These are phyloP conservation scores for Myripristis jacobus DNA, from an alignment of 2,797 vertebrate species.

Conservation along the genomic window DNA sequence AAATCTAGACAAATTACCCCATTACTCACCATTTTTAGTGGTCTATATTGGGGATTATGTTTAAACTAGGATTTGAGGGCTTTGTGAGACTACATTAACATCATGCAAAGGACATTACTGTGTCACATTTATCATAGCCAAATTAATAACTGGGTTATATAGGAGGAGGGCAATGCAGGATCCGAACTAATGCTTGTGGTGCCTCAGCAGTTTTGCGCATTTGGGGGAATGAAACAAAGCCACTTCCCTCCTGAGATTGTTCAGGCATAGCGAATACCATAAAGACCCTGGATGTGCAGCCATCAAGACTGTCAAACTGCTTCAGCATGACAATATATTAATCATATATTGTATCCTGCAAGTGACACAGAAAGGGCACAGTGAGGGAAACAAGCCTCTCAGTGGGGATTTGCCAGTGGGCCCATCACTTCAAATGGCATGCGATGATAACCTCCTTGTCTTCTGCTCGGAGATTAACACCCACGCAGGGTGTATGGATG, in stretches of 20 bases:
- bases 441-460: constrained; percentile 70
- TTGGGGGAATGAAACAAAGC: not conserved
- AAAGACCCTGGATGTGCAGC: constrained; percentile 37
- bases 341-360: constrained; percentile 51
- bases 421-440: constrained; percentile 56
- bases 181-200: not conserved
- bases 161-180: not conserved
- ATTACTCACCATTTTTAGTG: constrained; percentile 50
- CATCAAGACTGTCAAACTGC: constrained; percentile 37
- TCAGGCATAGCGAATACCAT: not conserved
- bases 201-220: too few species aligned
- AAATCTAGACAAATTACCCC: constrained; percentile 42
- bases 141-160: not conserved
- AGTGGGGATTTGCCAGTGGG: constrained; percentile 56
- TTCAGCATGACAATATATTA: constrained; percentile 54
- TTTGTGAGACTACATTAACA: not conserved
- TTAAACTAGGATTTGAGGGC: not conserved
- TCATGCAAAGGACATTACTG: constrained; percentile 7
- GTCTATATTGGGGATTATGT: constrained; percentile 36
- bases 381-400: constrained; percentile 50
- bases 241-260: not conserved
- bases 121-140: not conserved
- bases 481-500: constrained; percentile 47
- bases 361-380: constrained; percentile 51
- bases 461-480: constrained; percentile 65